Conservation (phyloP, 2,113 vertebrate species). For the Podarcis raffonei region DNA sequence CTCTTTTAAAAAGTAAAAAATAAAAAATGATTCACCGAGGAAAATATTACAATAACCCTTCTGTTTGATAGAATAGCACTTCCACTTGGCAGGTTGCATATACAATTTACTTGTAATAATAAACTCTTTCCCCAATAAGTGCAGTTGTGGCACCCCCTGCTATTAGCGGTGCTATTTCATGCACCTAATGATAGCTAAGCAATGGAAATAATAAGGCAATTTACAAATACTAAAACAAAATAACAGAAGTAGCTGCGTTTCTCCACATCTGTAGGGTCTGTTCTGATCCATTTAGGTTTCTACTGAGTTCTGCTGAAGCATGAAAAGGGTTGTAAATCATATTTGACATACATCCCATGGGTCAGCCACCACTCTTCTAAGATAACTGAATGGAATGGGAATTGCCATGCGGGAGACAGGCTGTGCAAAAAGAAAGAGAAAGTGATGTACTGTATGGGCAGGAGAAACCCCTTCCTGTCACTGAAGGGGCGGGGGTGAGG, state of each 20-base stretch:
- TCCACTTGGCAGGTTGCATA: slow-evolving; percentile 28
- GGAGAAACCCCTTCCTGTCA: slow-evolving; percentile 1
- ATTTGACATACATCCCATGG: slow-evolving; percentile 55
- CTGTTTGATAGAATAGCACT: slow-evolving; percentile 2
- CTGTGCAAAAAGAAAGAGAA: slow-evolving; percentile 35
- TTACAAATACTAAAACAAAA: slow-evolving; percentile 41
- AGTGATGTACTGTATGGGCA: slow-evolving; percentile 38
- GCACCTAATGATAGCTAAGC: slow-evolving; percentile 21
- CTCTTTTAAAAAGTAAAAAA: neutral
- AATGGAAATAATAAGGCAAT: slow-evolving; percentile 47
- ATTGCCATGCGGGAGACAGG: slow-evolving; percentile 37
- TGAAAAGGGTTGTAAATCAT: slow-evolving; percentile 62
- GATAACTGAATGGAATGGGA: slow-evolving; percentile 54
- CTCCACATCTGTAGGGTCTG: slow-evolving; percentile 14
- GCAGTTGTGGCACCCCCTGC: slow-evolving; percentile 20
- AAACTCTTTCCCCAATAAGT: slow-evolving; percentile 19
- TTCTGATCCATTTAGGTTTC: slow-evolving; percentile 64
- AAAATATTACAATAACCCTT: slow-evolving; percentile 18
- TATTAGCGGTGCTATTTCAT: slow-evolving; percentile 36
- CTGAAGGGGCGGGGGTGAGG: neutral
- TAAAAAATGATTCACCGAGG: neutral
- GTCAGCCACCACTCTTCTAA: slow-evolving; percentile 60
- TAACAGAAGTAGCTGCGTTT: slow-evolving; percentile 33
- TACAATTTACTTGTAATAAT: slow-evolving; percentile 2
- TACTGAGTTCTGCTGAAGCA: slow-evolving; percentile 61